Evolutionary conservation across 2,113 vertebrate species (phyloP).

Genomic region (Plecturocebus donacophilus): DNA sequence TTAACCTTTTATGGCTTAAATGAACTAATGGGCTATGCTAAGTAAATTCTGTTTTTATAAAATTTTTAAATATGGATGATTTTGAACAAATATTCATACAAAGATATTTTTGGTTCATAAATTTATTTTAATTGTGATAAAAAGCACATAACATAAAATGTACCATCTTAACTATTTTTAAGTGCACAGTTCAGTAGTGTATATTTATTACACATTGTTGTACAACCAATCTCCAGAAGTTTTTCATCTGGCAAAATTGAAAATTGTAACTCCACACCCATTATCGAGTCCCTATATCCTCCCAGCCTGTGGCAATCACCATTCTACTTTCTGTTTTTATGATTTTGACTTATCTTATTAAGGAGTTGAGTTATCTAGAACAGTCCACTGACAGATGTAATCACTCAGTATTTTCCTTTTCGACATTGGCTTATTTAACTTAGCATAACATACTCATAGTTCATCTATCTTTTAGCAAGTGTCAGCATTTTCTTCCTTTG

Average conservation of each 20-base stretch:
- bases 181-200: not conserved
- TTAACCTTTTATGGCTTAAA: conserved; percentile 26
- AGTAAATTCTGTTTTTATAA: conserved; percentile 47
- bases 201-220: not conserved
- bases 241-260: not conserved
- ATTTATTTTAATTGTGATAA: not conserved
- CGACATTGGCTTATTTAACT: not conserved
- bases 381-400: not conserved
- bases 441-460: not conserved
- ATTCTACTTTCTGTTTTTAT: not conserved
- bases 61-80: not conserved
- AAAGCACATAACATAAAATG: not conserved
- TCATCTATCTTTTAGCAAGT: not conserved
- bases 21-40: not conserved
- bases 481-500: not conserved
- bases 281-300: not conserved
- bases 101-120: not conserved
- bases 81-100: conserved; percentile 2
- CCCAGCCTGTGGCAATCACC: not conserved
- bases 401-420: not conserved
- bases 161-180: not conserved
- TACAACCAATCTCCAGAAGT: not conserved
- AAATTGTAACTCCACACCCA: not conserved
- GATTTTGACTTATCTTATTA: not conserved
- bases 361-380: not conserved